Conservation (phyloP, 2,113 vertebrate species). For the Smithornis capensis region DNA sequence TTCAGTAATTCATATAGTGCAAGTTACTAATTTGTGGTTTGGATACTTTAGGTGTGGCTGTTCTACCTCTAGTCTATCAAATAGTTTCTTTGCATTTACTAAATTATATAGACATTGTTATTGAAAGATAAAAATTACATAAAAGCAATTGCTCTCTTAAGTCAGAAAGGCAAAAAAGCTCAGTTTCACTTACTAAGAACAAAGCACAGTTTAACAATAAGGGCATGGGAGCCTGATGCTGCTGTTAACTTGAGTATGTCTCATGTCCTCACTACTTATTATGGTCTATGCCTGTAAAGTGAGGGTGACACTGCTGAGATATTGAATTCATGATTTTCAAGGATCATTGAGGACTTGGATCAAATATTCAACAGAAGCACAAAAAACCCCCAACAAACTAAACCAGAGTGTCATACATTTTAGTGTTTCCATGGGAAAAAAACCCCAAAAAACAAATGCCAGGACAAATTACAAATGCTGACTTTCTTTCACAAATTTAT, state of each 20-base stretch:
- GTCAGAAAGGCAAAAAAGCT: not conserved
- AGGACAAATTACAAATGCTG: not conserved
- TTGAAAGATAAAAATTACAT: not conserved
- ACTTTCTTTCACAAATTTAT: not conserved
- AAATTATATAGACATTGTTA: not conserved
- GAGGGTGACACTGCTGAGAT: not conserved
- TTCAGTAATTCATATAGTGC: not conserved
- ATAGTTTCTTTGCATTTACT: not conserved
- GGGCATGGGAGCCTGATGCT: not conserved
- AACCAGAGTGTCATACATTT: not conserved
- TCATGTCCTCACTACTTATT: not conserved
- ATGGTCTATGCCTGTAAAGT: not conserved
- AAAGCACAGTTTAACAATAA: not conserved
- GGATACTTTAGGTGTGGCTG: not conserved
- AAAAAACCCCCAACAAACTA: not conserved
- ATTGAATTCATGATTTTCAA: not conserved
- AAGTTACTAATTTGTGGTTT: not conserved
- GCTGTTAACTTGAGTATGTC: not conserved
- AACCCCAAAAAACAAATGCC: rapidly evolving
- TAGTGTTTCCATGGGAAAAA: not conserved
- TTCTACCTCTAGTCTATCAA: not conserved
- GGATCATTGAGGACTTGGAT: not conserved
- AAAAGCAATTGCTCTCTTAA: not conserved
- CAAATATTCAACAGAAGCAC: not conserved
- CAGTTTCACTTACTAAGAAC: not conserved